Base-by-base conservation (phyloP, 2,797 vertebrate genomes). In the Micropoecilia bifurca region DNA sequence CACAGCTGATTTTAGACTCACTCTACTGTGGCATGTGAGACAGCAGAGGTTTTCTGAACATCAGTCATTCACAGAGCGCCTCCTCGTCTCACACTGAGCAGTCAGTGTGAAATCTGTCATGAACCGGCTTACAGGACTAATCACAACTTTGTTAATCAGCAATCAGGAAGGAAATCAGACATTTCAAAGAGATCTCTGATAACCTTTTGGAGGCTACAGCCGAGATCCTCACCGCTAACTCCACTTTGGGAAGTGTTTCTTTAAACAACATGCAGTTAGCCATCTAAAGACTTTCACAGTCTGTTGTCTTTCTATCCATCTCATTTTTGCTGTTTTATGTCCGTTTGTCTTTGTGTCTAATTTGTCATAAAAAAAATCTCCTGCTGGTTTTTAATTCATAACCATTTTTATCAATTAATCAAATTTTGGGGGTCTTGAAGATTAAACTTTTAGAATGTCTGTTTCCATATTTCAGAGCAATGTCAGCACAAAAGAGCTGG, bases 281-380 rank as follows among this genome's bases (percentile, higher is more conserved):
- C 88, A 48, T 82, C 80, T 46, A 76, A 57, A 16, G 83, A 63
- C 88, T 88, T 89, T 90, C 85, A n/a, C 55, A 75, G 68, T 53
- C 83, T 82, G 83, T 72, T 88, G 76, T 81, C 91, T 80, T 88
- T 83, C 87, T 81, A 74, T 81, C 86, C 76, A 78, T 91, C 73
- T 88, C 76, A 73, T 88, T 85, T 59, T 81, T 74, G 85, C 88
- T 75, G 80, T 86, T 90, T 84, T 50, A 77, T 71, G 84, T 57
- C 18, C 16, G 74, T 72, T 55, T 74, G 41, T 63, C 30, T 36
- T 36, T 36, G 33, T 78, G 85, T 88, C 81, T 76, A 81, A 83
- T 63, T 28, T 7, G 0, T 55, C 36, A 59, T 13, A 71, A 80
- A 46, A 16, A 48, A 71, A 81, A 82, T 72, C 81, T 76, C 39